Conservation (phyloP, 2,113 vertebrate species). For the Thomomys bottae region DNA sequence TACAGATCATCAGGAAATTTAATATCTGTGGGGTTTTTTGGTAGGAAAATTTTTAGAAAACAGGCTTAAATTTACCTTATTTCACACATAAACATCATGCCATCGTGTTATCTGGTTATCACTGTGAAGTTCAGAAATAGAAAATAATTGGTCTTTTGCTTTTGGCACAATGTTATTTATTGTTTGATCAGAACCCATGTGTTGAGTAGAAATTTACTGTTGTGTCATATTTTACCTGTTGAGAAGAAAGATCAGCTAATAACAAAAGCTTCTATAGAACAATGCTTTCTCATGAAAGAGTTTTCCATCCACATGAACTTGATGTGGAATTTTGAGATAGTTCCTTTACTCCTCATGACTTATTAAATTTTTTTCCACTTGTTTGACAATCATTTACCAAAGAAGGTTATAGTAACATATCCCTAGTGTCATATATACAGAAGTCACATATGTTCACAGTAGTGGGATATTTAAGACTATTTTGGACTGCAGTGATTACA, state of each 20-base stretch:
- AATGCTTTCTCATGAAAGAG: constrained; percentile 48
- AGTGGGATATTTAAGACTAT: constrained; percentile 52
- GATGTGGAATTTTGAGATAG: constrained; percentile 34
- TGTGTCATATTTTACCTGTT: constrained; percentile 13
- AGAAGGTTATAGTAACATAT: constrained; percentile 50
- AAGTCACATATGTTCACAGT: background rate
- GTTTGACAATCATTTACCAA: constrained; percentile 52
- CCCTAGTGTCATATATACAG: background rate
- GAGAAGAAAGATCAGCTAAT: constrained; percentile 2
- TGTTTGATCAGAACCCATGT: constrained; percentile 41
- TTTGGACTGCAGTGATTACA: constrained; percentile 25
- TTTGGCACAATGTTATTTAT: background rate
- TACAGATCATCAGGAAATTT: background rate
- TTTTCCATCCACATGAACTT: constrained; percentile 32
- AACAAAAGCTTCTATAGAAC: constrained; percentile 32
- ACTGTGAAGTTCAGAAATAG: constrained; percentile 16
- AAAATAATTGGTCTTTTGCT: constrained; percentile 47
- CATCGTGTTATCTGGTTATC: background rate
- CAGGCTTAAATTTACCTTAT: background rate
- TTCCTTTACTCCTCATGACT: constrained; percentile 43
- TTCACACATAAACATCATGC: background rate
- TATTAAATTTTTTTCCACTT: constrained; percentile 51
- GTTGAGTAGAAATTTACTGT: constrained; percentile 7
- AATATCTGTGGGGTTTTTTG: background rate
- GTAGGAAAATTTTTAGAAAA: background rate